Percentiles rank a stretch among this genome's conserved stretches.
Evolutionary conservation across 2,888 invertebrate genomes (phyloP).

Genomic region (Pegoplata infirma): DNA sequence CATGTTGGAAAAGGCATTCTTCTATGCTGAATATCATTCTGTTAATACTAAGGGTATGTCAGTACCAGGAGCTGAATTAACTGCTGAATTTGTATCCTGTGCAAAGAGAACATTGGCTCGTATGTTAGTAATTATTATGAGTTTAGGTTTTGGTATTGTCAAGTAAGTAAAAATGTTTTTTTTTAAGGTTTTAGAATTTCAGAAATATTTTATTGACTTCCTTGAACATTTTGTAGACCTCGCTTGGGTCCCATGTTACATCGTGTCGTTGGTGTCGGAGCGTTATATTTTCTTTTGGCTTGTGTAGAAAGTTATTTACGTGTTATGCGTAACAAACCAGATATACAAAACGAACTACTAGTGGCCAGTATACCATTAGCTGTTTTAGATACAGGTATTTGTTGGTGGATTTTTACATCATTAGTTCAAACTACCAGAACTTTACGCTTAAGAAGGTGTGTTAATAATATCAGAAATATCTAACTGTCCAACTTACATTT

Average conservation of each 20-base stretch:
- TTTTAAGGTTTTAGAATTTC: neutral
- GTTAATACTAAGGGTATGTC: slow-evolving; percentile 84
- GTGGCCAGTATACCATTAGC: slow-evolving; percentile 92
- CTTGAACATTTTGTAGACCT: slow-evolving; percentile 80
- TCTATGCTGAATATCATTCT: slow-evolving; percentile 91
- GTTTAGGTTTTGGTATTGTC: slow-evolving; percentile 96
- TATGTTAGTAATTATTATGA: slow-evolving; percentile 96
- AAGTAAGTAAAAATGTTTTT: slow-evolving; percentile 87
- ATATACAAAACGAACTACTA: slow-evolving; percentile 82
- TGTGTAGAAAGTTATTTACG: slow-evolving; percentile 92
- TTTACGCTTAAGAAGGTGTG: slow-evolving; percentile 86
- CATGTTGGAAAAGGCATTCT: slow-evolving; percentile 92
- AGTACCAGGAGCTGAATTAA: slow-evolving; percentile 85
- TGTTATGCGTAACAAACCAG: slow-evolving; percentile 82
- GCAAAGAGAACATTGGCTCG: slow-evolving; percentile 93
- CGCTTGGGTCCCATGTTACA: slow-evolving; percentile 93
- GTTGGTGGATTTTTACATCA: slow-evolving; percentile 95
- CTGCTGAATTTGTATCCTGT: slow-evolving; percentile 94
- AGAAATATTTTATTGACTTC: neutral
- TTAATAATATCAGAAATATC: no score
- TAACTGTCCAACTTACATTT: neutral
- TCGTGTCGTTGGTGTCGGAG: slow-evolving; percentile 90
- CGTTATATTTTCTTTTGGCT: slow-evolving; percentile 89
- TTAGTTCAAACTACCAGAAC: slow-evolving; percentile 94
- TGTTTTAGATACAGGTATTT: slow-evolving; percentile 90